Evolutionary conservation across 1,140 invertebrate genomes (phyloP).

Genomic region (Drosophila pandora): DNA sequence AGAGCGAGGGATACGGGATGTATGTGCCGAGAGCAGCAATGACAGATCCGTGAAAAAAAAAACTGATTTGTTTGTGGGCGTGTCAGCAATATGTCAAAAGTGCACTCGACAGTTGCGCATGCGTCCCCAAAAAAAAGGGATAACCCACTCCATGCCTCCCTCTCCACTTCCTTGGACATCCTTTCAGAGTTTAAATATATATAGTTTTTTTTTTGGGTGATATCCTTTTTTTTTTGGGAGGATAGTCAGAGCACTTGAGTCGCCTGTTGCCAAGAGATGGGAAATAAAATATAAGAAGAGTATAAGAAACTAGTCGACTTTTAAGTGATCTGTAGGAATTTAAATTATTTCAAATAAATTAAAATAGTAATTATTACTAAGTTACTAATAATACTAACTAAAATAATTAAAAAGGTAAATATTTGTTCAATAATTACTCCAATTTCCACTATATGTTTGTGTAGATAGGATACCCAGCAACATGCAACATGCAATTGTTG

Average conservation of each 20-base stretch:
- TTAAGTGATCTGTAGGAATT: neutral
- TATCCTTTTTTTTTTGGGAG: slow-evolving; percentile 9
- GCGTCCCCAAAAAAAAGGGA: slow-evolving; percentile 39
- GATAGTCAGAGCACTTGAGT: slow-evolving; percentile 19
- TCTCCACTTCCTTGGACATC: neutral
- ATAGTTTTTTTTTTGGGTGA: neutral
- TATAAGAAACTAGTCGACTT: neutral
- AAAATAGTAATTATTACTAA: too few relatives aligned
- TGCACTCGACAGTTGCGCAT: slow-evolving; percentile 58
- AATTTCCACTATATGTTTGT: neutral
- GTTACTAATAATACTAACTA: neutral
- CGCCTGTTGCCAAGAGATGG: neutral
- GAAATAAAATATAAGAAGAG: too few relatives aligned
- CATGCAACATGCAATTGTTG: slow-evolving; percentile 1
- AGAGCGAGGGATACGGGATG: neutral
- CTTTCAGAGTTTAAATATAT: neutral
- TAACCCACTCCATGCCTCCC: neutral
- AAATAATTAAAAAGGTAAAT: neutral
- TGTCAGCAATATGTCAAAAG: slow-evolving; percentile 74
- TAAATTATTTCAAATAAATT: neutral
- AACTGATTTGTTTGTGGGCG: slow-evolving; percentile 71
- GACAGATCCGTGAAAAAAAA: slow-evolving; percentile 28
- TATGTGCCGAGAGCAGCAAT: slow-evolving; percentile 1
- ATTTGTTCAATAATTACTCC: neutral
- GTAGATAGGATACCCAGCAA: neutral